These are phyloP conservation scores for Camponotus floridanus DNA, from an alignment of 1,140 invertebrate genomes.

Conservation along the genomic window DNA sequence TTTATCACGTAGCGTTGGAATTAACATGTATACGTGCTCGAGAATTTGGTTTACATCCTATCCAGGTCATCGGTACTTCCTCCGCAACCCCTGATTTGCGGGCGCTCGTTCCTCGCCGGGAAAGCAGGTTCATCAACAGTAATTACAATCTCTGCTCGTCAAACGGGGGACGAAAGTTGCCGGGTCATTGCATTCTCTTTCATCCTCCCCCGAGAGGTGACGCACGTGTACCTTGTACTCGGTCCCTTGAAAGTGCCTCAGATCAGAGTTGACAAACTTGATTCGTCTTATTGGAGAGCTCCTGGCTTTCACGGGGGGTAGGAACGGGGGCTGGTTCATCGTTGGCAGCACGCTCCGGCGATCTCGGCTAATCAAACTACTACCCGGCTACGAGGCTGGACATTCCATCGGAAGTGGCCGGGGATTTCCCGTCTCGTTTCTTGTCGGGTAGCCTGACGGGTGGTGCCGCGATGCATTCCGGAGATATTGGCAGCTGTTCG, in stretches of 20 bases:
- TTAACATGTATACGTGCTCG: not conserved
- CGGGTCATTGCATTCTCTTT: slow-evolving; percentile 30
- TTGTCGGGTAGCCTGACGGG: slow-evolving; percentile 10
- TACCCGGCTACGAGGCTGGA: slow-evolving; percentile 5
- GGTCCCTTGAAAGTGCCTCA: slow-evolving; percentile 72
- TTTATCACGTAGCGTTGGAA: too few relatives aligned
- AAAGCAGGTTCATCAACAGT: slow-evolving; percentile 43
- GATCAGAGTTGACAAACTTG: slow-evolving; percentile 83
- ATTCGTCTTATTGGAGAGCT: slow-evolving; percentile 66
- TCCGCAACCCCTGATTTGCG: too few relatives aligned
- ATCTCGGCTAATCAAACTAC: slow-evolving; percentile 68
- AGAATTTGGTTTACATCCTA: not conserved
- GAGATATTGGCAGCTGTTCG: not conserved
- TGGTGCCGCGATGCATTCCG: not conserved
- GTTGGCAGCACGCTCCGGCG: slow-evolving; percentile 21
- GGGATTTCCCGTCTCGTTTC: slow-evolving; percentile 4
- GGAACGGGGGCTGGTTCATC: slow-evolving; percentile 3
- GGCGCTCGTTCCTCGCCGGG: not conserved
- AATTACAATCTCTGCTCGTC: slow-evolving; percentile 48
- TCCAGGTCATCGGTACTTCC: not conserved
- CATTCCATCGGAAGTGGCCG: slow-evolving; percentile 26
- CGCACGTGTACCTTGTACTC: slow-evolving; percentile 64
- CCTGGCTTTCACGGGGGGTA: slow-evolving; percentile 1
- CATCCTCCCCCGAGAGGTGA: slow-evolving; percentile 15
- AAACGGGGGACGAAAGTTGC: slow-evolving; percentile 38